Evolutionary conservation across 2,888 invertebrate genomes (phyloP).

Genomic region (Thymelicus acteon): DNA sequence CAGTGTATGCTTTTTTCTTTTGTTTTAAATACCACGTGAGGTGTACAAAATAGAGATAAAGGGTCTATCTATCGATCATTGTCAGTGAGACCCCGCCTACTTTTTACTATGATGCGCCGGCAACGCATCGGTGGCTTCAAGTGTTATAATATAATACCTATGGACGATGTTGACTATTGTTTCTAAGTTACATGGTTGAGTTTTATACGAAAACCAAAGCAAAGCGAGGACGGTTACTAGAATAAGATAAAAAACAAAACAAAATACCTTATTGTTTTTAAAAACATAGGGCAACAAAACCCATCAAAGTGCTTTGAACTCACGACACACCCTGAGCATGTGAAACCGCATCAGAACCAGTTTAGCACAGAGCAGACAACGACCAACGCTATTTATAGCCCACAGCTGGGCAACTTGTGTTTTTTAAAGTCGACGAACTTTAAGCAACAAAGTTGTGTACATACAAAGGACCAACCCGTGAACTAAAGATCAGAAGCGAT

Average conservation of each 20-base stretch:
- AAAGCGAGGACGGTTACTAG: too few relatives aligned
- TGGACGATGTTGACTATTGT: too few relatives aligned
- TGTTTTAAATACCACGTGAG: background rate
- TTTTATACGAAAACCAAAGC: too few relatives aligned
- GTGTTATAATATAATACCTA: too few relatives aligned
- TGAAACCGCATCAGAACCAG: conserved; percentile 22
- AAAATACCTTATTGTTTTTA: background rate
- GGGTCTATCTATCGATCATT: too few relatives aligned
- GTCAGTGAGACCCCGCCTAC: too few relatives aligned
- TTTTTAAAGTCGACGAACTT: conserved; percentile 3
- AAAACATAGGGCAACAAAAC: background rate
- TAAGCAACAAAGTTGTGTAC: background rate
- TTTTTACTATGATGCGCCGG: too few relatives aligned
- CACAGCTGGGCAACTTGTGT: conserved; percentile 18
- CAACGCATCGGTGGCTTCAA: too few relatives aligned
- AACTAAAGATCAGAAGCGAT: too few relatives aligned
- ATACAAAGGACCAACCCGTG: too few relatives aligned
- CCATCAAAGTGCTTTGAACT: conserved; percentile 1
- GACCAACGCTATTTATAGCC: conserved; percentile 12
- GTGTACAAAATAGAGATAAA: background rate
- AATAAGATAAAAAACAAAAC: too few relatives aligned
- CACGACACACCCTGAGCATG: conserved; percentile 6
- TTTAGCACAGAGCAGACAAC: conserved; percentile 10
- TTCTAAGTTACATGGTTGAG: too few relatives aligned
- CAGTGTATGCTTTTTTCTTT: background rate